phyloP scores from a whole-genome alignment of 1,140 invertebrate genomes.

The Orius insidiosus region DNA sequence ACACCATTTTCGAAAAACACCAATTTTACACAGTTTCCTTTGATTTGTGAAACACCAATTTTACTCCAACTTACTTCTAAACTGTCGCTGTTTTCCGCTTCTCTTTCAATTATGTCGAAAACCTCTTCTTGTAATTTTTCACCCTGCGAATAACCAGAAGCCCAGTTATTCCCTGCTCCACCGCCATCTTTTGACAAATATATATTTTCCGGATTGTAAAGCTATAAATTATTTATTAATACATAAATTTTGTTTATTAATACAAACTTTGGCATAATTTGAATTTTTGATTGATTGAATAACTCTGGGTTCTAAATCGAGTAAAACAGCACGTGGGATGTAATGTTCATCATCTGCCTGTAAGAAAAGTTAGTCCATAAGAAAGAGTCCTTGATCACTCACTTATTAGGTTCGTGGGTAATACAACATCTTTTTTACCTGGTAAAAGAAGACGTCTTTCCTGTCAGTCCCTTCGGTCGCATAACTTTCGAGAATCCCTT shows the following conservation, averaged over 20 bases:
- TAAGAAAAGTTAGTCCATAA: no score
- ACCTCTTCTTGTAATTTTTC: conserved; percentile 92
- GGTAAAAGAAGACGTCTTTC: conserved; percentile 99
- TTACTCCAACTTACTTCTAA: conserved; percentile 50
- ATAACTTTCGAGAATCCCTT: conserved; percentile 87
- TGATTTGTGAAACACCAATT: neutral
- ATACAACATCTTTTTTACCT: conserved; percentile 47
- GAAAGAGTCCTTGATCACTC: no score
- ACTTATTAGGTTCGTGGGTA: no score
- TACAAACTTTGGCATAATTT: conserved; percentile 68
- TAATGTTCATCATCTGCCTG: conserved; percentile 97
- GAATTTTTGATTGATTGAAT: conserved; percentile 95
- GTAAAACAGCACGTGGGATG: conserved; percentile 85
- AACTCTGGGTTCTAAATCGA: conserved; percentile 94
- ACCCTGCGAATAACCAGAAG: conserved; percentile 83
- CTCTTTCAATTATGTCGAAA: conserved; percentile 96
- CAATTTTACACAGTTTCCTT: no score
- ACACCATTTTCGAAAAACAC: no score
- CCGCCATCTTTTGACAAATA: conserved; percentile 95
- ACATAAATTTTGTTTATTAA: neutral
- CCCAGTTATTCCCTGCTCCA: conserved; percentile 99
- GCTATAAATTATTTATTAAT: conserved; percentile 27
- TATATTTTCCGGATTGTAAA: conserved; percentile 97
- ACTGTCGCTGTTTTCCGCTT: conserved; percentile 96
- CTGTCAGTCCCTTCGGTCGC: conserved; percentile 80